phyloP scores from a whole-genome alignment of 1,140 invertebrate genomes.

The Calycopis cecrops region DNA sequence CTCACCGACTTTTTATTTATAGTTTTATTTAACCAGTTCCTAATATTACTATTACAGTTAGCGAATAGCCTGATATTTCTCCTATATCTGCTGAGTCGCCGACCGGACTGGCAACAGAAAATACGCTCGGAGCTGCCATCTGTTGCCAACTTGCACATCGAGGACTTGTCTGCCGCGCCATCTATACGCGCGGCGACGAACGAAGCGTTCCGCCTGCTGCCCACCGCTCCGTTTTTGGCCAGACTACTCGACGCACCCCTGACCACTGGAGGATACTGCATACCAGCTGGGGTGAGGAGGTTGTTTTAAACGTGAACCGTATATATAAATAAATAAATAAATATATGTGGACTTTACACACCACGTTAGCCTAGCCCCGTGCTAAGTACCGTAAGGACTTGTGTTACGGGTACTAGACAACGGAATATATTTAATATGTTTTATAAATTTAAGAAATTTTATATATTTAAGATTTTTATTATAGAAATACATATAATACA shows the following conservation, averaged over 20 bases:
- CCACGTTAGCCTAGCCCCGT: too few species aligned
- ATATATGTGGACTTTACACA: too few species aligned
- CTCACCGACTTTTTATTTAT: too few species aligned
- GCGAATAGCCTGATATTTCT: constrained; percentile 89
- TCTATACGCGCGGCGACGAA: constrained; percentile 91
- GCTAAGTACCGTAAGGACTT: too few species aligned
- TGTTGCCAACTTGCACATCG: constrained; percentile 76
- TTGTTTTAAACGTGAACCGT: constrained; percentile 7
- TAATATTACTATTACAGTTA: constrained; percentile 76
- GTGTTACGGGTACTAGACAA: too few species aligned
- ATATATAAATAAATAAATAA: too few species aligned
- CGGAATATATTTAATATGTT: too few species aligned
- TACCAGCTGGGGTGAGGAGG: constrained; percentile 84
- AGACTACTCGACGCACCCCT: constrained; percentile 87
- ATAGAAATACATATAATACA: too few species aligned
- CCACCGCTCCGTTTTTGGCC: constrained; percentile 89
- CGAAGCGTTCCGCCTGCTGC: constrained; percentile 89
- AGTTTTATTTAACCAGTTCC: neutral
- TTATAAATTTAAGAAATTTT: too few species aligned
- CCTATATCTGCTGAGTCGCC: constrained; percentile 83
- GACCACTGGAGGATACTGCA: constrained; percentile 83
- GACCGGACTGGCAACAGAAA: constrained; percentile 81
- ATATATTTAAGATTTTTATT: too few species aligned
- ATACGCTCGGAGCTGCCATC: constrained; percentile 84
- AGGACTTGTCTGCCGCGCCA: constrained; percentile 79